Percentiles rank a stretch among this genome's conserved stretches.
phyloP scores from a whole-genome alignment of 92 coral and sea anemone genomes.

The Micromussa lordhowensis region DNA sequence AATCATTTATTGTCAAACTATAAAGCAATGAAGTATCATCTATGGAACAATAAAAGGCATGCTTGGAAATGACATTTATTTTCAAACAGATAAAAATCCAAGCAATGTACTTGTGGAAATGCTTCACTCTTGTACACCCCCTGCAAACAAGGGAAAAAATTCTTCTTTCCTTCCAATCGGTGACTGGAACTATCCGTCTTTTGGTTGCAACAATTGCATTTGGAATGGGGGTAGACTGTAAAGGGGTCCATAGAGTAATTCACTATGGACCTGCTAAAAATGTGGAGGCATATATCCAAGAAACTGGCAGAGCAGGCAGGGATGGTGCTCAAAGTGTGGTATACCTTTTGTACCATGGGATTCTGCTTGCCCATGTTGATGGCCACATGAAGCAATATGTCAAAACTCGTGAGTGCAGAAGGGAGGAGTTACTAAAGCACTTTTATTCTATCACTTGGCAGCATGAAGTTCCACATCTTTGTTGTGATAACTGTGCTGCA shows the following conservation, averaged over 20 bases:
- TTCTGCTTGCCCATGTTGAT: too few species aligned
- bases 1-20: not conserved
- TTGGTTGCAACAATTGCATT: too few species aligned
- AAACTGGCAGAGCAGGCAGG: not conserved
- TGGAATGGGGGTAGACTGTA: not conserved
- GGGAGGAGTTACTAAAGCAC: constrained; percentile 18
- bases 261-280: constrained; percentile 41
- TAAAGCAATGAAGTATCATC: too few species aligned
- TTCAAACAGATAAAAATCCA: too few species aligned
- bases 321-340: constrained; percentile 28
- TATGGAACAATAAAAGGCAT: too few species aligned
- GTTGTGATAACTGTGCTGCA: constrained; percentile 67
- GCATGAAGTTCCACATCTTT: constrained; percentile 42
- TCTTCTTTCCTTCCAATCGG: not conserved
- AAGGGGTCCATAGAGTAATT: constrained; percentile 3
- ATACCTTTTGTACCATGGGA: constrained; percentile 19
- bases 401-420: constrained; percentile 2
- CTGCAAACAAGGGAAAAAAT: too few species aligned
- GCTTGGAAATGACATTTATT: too few species aligned
- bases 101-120: too few species aligned
- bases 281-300: constrained; percentile 14
- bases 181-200: too few species aligned
- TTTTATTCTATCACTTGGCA: not conserved
- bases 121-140: too few species aligned
- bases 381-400: constrained; percentile 30